Conservation (phyloP, 2,888 invertebrate species). For the Neria commutata region DNA sequence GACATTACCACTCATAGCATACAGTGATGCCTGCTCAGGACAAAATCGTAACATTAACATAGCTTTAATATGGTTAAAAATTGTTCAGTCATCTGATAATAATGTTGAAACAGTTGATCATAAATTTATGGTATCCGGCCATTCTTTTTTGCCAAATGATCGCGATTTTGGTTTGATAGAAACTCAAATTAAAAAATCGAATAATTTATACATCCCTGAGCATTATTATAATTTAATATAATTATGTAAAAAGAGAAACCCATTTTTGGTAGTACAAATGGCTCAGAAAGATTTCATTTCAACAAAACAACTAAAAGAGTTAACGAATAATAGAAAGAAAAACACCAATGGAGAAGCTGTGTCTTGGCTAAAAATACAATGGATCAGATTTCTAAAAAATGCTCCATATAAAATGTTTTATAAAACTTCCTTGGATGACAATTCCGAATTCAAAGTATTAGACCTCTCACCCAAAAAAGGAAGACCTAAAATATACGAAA, state of each 20-base stretch:
- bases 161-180: no score
- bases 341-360: slow-evolving; percentile 18
- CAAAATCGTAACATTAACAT: slow-evolving; percentile 29
- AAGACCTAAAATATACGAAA: no score
- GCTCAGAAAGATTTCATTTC: slow-evolving; percentile 17
- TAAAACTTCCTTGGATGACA: slow-evolving; percentile 14
- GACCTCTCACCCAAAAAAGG: no score
- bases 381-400: slow-evolving; percentile 18
- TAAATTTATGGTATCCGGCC: no score
- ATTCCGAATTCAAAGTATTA: no score
- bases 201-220: no score
- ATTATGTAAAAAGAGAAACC: slow-evolving; percentile 25
- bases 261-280: slow-evolving; percentile 21
- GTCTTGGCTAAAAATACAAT: slow-evolving; percentile 21
- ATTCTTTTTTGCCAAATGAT: no score
- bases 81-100: no score
- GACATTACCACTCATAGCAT: slow-evolving; percentile 32
- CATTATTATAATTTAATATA: slow-evolving; percentile 28
- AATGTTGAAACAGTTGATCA: no score
- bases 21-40: slow-evolving; percentile 24
- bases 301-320: slow-evolving; percentile 12
- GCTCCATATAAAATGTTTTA: slow-evolving; percentile 14
- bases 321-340: slow-evolving; percentile 18
- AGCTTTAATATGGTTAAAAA: no score
- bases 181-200: no score